Conservation (phyloP, 2,113 vertebrate genomes). For the Vulpes vulpes region DNA sequence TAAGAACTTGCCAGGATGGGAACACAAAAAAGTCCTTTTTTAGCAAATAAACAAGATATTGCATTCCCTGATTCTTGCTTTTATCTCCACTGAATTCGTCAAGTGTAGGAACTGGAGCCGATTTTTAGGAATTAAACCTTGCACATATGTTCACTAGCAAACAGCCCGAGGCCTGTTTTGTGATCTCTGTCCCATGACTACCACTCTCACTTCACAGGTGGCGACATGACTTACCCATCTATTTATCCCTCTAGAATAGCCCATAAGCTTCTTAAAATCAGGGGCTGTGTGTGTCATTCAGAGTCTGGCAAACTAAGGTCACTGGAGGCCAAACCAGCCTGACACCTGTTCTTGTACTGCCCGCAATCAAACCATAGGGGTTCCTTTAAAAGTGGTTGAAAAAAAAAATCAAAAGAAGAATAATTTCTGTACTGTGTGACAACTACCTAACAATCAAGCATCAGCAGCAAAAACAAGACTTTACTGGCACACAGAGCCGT, state of each 20-base stretch:
- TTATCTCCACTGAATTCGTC: neutral
- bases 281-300: neutral
- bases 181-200: fast-evolving
- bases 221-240: fast-evolving
- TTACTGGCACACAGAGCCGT: fast-evolving
- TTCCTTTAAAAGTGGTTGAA: neutral
- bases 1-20: neutral
- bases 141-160: neutral
- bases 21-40: neutral
- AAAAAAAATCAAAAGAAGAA: neutral
- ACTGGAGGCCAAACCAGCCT: neutral
- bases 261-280: neutral
- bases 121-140: neutral
- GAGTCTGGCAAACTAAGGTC: neutral
- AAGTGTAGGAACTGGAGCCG: fast-evolving
- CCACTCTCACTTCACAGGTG: fast-evolving
- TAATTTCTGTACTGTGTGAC: neutral
- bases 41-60: neutral
- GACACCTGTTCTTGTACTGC: neutral
- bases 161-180: fast-evolving
- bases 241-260: neutral
- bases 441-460: fast-evolving
- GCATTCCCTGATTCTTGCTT: too few species aligned
- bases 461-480: neutral
- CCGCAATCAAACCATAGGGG: neutral